Base-by-base conservation (phyloP, 2,888 invertebrate genomes). In the Amblyjoppa proteus region DNA sequence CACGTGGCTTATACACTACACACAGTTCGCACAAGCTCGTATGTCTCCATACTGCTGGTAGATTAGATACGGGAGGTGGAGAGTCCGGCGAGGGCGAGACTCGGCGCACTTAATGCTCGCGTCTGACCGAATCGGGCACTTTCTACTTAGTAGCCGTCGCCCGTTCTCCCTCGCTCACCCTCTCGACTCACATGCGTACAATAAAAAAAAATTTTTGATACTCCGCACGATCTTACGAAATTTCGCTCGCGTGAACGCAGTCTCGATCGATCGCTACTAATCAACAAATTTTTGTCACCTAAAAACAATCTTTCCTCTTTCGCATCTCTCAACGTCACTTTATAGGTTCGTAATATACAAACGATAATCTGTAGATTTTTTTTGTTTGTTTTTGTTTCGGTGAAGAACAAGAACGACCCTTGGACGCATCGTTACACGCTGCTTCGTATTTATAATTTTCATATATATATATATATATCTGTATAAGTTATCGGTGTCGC, bases 1-100 rank as follows among this genome's bases (percentile, higher is more conserved):
- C 90, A 90, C 89, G 31, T 34, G 61, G 61, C n/a, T 16, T 34
- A 64, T 64, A 64, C 61, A 31, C 61, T 88, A 88, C 81, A 89
- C 87, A 81, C 70, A 64, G 87, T 88, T 87, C 66, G 89, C 89
- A 89, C 89, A 88, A 89, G 88, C 90, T 89, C 88, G 83, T 87
- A 87, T 79, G 77, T 88, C 84, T 82, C 83, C 84, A 87, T 75
- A 69, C 69, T 74, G 64, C 77, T 77, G 41, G 56, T 76, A 88
- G 88, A 89, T 89, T 89, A 88, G 76, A 87, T 86, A 86, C 73
- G 85, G 70, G 64, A 66, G 61, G 61, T 64, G 20, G 25, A 61
- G 79, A 51, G 58, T 58, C 28, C 25, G 53, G 5, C 68, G 71
- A 20, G 61, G 31, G 25, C 45, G 31, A 28, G 61, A 61, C 61